These are phyloP conservation scores for Sebastes iracundus DNA, from an alignment of 2,797 vertebrate genomes.

Conservation along the genomic window DNA sequence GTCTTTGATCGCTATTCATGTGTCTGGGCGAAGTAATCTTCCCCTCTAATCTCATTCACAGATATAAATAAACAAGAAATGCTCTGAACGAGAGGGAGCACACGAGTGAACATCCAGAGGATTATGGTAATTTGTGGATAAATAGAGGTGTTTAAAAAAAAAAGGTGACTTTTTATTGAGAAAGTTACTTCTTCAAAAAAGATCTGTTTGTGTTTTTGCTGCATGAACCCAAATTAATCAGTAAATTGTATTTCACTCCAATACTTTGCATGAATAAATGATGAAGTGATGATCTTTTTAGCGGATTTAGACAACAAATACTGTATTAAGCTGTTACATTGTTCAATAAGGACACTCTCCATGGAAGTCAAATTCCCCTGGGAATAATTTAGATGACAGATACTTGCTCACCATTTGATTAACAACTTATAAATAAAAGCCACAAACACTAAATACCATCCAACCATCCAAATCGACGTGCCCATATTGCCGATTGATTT, in stretches of 20 bases:
- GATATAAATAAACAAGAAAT: conserved; percentile 88
- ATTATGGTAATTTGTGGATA: conserved; percentile 87
- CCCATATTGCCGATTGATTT: conserved; percentile 68
- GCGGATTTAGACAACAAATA: not conserved
- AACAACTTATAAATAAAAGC: conserved; percentile 44
- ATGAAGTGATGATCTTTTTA: conserved; percentile 16
- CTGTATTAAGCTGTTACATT: not conserved
- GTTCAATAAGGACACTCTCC: not conserved
- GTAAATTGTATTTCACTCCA: conserved; percentile 24
- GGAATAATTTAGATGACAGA: conserved; percentile 42
- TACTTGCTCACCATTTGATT: conserved; percentile 17
- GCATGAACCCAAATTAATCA: conserved; percentile 34
- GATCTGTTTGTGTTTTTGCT: conserved; percentile 21
- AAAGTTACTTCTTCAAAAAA: conserved; percentile 56
- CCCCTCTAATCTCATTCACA: conserved; percentile 84
- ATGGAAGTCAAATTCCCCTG: conserved; percentile 44
- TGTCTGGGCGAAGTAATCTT: conserved; percentile 84
- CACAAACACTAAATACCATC: conserved; percentile 35
- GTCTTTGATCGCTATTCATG: conserved; percentile 86
- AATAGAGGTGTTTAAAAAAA: conserved; percentile 77
- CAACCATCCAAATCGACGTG: conserved; percentile 42
- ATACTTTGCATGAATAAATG: conserved; percentile 15
- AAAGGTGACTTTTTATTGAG: conserved; percentile 75
- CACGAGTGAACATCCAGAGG: conserved; percentile 82
- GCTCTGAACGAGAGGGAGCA: conserved; percentile 81